Percentiles rank a stretch among this genome's conserved stretches.
phyloP scores from a whole-genome alignment of 2,113 vertebrate species.

The Takifugu flavidus region DNA sequence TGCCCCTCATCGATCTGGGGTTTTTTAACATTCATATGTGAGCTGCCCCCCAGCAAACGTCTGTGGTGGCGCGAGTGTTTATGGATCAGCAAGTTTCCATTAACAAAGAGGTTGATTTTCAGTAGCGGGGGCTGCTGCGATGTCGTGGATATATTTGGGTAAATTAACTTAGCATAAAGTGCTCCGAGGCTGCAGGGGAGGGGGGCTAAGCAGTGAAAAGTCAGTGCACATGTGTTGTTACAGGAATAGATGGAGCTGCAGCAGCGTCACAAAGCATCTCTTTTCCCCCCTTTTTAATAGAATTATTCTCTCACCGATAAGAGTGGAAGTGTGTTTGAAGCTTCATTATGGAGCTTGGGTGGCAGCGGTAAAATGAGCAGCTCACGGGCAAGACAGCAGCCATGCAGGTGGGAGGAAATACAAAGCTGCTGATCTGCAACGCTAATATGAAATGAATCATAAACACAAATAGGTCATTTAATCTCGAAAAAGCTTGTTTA shows the following conservation, averaged over 20 bases:
- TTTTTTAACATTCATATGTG: constrained; percentile 84
- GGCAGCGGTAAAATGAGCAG: constrained; percentile 49
- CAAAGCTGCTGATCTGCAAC: constrained; percentile 82
- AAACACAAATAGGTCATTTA: constrained; percentile 82
- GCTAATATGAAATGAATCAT: constrained; percentile 78
- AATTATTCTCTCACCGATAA: constrained; percentile 16
- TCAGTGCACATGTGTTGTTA: constrained; percentile 52
- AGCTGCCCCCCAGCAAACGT: constrained; percentile 90
- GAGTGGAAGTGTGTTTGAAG: constrained; percentile 16
- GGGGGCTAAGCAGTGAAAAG: constrained; percentile 56
- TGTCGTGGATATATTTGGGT: constrained; percentile 78
- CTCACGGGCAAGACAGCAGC: constrained; percentile 77
- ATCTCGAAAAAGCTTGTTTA: constrained; percentile 50
- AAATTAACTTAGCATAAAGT: constrained; percentile 82
- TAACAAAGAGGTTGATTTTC: constrained; percentile 86
- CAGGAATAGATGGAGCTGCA: constrained; percentile 22
- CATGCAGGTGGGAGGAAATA: constrained; percentile 69
- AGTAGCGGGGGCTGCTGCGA: constrained; percentile 42
- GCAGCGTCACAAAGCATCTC: constrained; percentile 26
- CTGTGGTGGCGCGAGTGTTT: constrained; percentile 76
- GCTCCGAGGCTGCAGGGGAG: constrained; percentile 66
- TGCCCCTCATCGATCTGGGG: constrained; percentile 91
- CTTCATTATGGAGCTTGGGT: constrained; percentile 20
- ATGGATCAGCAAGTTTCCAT: constrained; percentile 98
- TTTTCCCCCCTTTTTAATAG: not conserved